Percentiles rank a stretch among this genome's conserved stretches.
phyloP scores from a whole-genome alignment of 2,113 vertebrate species.

The Limanda limanda region DNA sequence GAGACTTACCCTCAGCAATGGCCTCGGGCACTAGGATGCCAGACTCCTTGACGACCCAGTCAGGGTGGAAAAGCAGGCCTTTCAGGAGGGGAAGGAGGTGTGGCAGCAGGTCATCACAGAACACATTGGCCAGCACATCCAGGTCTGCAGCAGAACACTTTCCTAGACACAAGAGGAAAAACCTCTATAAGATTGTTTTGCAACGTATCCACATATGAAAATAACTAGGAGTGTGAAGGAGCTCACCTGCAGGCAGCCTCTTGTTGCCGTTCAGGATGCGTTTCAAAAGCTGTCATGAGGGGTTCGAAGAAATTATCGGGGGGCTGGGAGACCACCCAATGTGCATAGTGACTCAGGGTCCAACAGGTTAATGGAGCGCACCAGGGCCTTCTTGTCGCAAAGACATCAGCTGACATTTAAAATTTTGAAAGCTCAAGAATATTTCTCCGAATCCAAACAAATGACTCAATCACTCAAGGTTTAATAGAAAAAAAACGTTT shows the following conservation, averaged over 20 bases:
- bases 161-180: constrained; percentile 72
- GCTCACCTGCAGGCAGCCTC: constrained; percentile 94
- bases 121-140: constrained; percentile 94
- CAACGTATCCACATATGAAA: constrained; percentile 28
- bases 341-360: constrained; percentile 96
- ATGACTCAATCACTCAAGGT: constrained; percentile 31
- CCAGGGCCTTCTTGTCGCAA: constrained; percentile 92
- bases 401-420: constrained; percentile 72
- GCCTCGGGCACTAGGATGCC: constrained; percentile 94
- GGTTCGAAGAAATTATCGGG: constrained; percentile 94
- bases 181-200: background rate
- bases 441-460: background rate
- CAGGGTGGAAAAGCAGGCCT: constrained; percentile 92
- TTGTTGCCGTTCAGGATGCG: constrained; percentile 96
- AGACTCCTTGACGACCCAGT: constrained; percentile 97
- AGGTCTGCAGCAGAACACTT: constrained; percentile 94
- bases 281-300: constrained; percentile 93
- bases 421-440: too few species aligned
- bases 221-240: background rate
- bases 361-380: constrained; percentile 96
- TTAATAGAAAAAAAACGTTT: constrained; percentile 77
- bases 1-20: constrained; percentile 88
- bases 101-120: constrained; percentile 93
- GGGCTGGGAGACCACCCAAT: constrained; percentile 96
- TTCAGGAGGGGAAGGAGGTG: constrained; percentile 94